Evolutionary conservation across 1,140 invertebrate genomes (phyloP), one percentile per base, ranked within the genome.

Genomic region (Zaprionus vittiger): DNA sequence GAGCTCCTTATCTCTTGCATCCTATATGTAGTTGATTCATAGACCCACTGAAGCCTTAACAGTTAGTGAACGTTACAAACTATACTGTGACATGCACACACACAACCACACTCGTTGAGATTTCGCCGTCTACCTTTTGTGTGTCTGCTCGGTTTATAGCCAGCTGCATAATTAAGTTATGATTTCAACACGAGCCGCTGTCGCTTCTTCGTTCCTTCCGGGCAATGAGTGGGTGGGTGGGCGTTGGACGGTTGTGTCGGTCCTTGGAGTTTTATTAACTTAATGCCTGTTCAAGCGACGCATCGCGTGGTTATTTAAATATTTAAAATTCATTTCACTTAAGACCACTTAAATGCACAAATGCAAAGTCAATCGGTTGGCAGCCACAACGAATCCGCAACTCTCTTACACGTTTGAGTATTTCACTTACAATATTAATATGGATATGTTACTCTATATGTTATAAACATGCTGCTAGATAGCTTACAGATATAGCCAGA

Each of bases 261-360:
- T 89, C 83, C 83, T 87, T 87, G 73, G 84, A 83, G 83, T 75
- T 87, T 73, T 87, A 87, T 87, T 87, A 87, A 89, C 57, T 89
- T 83, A 87, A 86, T 86, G 80, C 71, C 83, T 77, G 80, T 67
- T 86, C 86, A 87, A 87, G 80, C 77, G 84, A 66, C 79, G 73
- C 80, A 71, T 71, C 65, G 66, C 63, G 73, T 47, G 52, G n/a
- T 77, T 70, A 67, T 76, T 87, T 89, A 80, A 87, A 83, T 87
- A 87, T 87, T 87, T 80, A 87, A 87, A 80, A 83, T 87, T 70
- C 69, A 83, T 87, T 87, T 80, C 74, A 83, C 69, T 77, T 61
- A 47, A 66, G 44, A 49, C 56, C 69, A 77, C 62, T 67, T 73
- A 66, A 65, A 67, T 59, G 55, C 60, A 71, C 68, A 61, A 31